These are phyloP conservation scores for Trididemnum nubilum DNA, from an alignment of 23 tunicate species.

Conservation along the genomic window DNA sequence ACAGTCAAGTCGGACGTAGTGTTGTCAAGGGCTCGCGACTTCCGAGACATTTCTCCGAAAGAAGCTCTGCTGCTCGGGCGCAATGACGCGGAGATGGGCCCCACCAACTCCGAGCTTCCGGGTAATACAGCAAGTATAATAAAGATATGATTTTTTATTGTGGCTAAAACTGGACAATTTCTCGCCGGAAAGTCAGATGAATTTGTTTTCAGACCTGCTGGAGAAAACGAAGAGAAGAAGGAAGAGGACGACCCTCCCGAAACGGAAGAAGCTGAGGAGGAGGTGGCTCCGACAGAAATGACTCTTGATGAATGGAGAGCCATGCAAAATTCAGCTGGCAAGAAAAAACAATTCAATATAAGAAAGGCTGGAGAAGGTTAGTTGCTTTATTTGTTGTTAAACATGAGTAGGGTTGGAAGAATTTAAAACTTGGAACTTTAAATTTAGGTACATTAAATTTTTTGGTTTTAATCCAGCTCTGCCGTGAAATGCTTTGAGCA, in stretches of 20 bases:
- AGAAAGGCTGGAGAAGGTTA: slow-evolving; percentile 81
- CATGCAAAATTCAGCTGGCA: slow-evolving; percentile 25
- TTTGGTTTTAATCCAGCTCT: no score
- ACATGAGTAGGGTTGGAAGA: no score
- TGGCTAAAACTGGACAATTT: background rate
- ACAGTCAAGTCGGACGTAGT: background rate
- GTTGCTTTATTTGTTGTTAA: background rate
- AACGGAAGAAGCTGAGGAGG: slow-evolving; percentile 37
- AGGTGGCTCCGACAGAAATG: slow-evolving; percentile 47
- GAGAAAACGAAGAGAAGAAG: background rate
- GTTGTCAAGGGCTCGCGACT: background rate
- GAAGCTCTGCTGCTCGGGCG: background rate
- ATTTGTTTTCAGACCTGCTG: background rate
- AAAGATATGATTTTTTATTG: background rate
- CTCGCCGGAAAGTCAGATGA: no score
- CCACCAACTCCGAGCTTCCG: background rate
- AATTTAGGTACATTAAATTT: no score
- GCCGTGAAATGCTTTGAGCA: no score
- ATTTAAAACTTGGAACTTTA: no score
- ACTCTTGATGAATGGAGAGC: slow-evolving; percentile 94
- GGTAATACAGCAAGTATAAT: background rate
- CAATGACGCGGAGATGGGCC: background rate
- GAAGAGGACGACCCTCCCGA: background rate
- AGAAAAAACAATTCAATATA: slow-evolving; percentile 72
- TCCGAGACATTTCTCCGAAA: background rate